Base-by-base conservation (phyloP, 2,888 invertebrate genomes). In the Empis livida region DNA sequence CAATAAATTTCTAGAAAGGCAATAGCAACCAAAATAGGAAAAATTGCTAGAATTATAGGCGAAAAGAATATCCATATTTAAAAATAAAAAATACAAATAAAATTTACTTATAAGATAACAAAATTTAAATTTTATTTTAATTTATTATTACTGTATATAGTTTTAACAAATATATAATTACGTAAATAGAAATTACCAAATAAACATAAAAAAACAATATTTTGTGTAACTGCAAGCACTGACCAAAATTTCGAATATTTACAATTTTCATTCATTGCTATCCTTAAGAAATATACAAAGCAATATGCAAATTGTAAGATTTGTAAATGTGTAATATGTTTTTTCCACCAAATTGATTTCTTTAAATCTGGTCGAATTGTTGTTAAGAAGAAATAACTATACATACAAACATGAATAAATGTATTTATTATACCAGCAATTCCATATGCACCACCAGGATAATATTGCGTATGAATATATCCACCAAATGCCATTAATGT, bases 321-420 rank as follows among this genome's bases (percentile, higher is more conserved):
- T 69, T 91, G 91, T 50, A 88, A 59, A 56, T 81, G 80, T 0
- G 91, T 91, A 50, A 92, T 80, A 57, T 85, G 75, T 56, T 84
- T 86, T 63, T 91, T 92, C 82, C 87, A 84, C 81, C 83, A 83
- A 1, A 82, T 62, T 45, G 79, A 82, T 45, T 79, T 70, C 58
- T 82, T 83, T 58, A 82, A 74, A 42, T 74, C 73, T 0, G 84
- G 83, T 44, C 82, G 74, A 46, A 81, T 69, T 0, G 84, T 83
- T 0, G 86, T 77, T 46, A 85, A 59, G 8, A 87, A 73, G 61
- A 91, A 92, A 63, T 92, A 86, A 1, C 72, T 70, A 61, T 91
- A 91, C 90, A 92, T 91, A 27, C 88, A 62, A 1, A 77, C 62
- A 59, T 92, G 91, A 0, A 92, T 84, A 49, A 83, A 77, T 1